Conservation (phyloP, 2,113 vertebrate genomes). For the Lonchura striata region DNA sequence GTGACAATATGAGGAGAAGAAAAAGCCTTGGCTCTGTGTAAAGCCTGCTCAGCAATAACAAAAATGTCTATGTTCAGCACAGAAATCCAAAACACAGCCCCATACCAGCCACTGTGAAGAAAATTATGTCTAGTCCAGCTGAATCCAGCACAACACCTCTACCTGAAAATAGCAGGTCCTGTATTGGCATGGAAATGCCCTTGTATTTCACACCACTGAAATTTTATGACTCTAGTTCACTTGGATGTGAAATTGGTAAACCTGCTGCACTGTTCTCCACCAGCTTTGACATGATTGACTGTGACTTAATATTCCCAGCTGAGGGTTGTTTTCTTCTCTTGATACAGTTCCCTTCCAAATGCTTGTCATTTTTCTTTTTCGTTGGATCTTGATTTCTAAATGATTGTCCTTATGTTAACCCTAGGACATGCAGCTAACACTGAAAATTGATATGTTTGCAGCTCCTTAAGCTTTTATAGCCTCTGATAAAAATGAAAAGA, state of each 20-base stretch:
- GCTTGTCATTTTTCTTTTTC: constrained; percentile 25
- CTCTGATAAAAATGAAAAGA: background rate
- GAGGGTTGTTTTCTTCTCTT: constrained; percentile 37
- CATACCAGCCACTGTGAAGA: background rate
- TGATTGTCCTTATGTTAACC: constrained; percentile 17
- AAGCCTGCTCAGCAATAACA: background rate
- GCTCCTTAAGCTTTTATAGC: background rate
- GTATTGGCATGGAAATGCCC: background rate
- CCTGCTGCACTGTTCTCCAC: constrained; percentile 1
- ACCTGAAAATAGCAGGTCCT: background rate
- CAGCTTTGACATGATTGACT: constrained; percentile 45
- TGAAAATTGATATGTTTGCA: background rate
- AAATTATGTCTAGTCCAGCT: background rate
- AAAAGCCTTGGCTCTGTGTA: background rate
- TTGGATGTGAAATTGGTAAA: constrained; percentile 44
- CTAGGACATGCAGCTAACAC: background rate
- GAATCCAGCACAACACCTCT: background rate
- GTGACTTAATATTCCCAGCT: constrained; percentile 46
- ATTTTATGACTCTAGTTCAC: background rate
- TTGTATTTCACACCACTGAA: background rate
- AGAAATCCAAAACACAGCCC: background rate
- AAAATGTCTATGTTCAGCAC: background rate
- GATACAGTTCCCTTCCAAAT: background rate
- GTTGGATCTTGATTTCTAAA: constrained; percentile 41
- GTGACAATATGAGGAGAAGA: background rate